Conservation (phyloP, 1,140 invertebrate species). For the Drosophila cardini region DNA sequence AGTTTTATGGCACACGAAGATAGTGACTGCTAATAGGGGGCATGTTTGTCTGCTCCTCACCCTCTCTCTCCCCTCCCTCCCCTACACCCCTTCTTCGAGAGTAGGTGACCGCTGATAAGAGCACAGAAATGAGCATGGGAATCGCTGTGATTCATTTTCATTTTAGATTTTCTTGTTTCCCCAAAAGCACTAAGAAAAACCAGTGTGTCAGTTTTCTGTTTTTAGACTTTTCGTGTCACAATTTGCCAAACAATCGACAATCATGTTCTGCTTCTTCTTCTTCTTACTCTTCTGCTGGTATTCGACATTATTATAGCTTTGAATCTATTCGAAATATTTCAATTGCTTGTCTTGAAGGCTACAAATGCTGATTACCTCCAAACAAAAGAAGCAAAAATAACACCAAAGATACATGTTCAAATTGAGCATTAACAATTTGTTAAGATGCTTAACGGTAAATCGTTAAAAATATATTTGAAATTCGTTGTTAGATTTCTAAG, state of each 20-base stretch:
- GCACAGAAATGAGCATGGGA: constrained; percentile 15
- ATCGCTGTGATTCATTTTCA: constrained; percentile 42
- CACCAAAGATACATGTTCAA: constrained; percentile 13
- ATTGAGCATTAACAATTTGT: constrained; percentile 17
- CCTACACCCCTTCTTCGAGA: not conserved
- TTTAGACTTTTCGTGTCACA: constrained; percentile 47
- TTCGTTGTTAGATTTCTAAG: not conserved
- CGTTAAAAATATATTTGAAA: constrained; percentile 3
- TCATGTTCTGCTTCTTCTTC: constrained; percentile 38
- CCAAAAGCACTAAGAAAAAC: not conserved
- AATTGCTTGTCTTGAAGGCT: constrained; percentile 28
- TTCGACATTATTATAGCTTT: constrained; percentile 33
- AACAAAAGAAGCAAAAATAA: not conserved
- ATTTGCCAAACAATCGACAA: constrained; percentile 35
- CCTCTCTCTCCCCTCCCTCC: too few species aligned
- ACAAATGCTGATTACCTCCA: constrained; percentile 22
- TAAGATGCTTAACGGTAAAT: constrained; percentile 17
- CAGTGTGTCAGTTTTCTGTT: constrained; percentile 18
- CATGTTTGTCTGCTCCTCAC: constrained; percentile 1
- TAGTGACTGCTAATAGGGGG: constrained; percentile 33
- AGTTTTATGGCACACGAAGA: constrained; percentile 53
- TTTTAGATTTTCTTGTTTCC: constrained; percentile 8
- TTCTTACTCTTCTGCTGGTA: constrained; percentile 18
- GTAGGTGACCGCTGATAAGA: constrained; percentile 19
- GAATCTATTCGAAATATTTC: constrained; percentile 13